Conservation (phyloP, 2,113 vertebrate species). For the Axis porcinus region DNA sequence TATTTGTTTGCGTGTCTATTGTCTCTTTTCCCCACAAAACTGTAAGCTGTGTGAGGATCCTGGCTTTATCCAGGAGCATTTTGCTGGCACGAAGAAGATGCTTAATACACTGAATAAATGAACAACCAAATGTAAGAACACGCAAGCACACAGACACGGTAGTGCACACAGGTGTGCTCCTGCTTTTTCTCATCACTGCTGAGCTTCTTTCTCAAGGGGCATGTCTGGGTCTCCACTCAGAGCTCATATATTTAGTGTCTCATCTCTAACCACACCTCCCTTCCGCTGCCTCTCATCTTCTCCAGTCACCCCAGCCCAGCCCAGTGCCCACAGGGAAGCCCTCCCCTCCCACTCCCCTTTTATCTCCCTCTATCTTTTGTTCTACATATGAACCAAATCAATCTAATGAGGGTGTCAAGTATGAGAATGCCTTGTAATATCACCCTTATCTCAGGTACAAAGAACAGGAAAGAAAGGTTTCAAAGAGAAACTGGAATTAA, state of each 20-base stretch:
- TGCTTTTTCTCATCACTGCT: neutral
- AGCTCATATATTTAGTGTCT: neutral
- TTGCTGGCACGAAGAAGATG: neutral
- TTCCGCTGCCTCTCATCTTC: neutral
- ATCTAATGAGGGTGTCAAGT: neutral
- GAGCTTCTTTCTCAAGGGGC: neutral
- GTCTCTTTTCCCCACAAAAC: neutral
- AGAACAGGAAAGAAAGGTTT: neutral
- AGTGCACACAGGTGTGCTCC: rapidly evolving
- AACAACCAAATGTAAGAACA: neutral
- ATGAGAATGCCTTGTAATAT: neutral
- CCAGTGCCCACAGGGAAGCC: rapidly evolving
- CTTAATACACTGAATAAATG: neutral
- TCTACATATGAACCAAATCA: neutral
- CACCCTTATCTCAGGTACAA: too few species aligned
- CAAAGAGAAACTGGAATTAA: neutral
- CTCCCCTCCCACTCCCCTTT: neutral
- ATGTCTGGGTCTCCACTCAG: rapidly evolving
- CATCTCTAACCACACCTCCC: neutral
- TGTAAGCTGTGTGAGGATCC: neutral
- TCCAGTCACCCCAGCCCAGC: neutral
- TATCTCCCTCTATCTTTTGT: neutral
- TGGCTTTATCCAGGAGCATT: neutral
- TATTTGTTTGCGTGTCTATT: neutral
- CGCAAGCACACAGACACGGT: neutral